Evolutionary conservation across 2,888 invertebrate species (phyloP).

Genomic region (Oegoconia quadripuncta): DNA sequence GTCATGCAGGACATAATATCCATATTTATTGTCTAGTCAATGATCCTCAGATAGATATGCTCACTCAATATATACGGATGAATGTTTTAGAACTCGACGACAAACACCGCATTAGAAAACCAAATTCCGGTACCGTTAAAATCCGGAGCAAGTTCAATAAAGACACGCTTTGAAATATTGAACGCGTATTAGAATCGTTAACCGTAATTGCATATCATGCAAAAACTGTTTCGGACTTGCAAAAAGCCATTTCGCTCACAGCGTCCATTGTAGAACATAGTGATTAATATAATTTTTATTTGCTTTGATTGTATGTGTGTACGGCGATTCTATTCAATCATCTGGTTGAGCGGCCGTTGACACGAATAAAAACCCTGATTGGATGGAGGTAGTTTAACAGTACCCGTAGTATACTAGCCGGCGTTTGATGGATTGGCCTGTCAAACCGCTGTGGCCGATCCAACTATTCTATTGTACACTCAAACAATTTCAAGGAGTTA

Average conservation of each 20-base stretch:
- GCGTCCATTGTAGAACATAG: constrained; percentile 34
- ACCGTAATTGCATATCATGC: constrained; percentile 62
- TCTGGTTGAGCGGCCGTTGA: constrained; percentile 54
- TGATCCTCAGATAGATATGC: constrained; percentile 56
- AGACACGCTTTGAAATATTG: constrained; percentile 50
- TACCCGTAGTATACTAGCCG: constrained; percentile 52
- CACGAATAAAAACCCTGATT: constrained; percentile 56
- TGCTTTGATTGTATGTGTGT: constrained; percentile 55
- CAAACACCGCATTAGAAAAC: constrained; percentile 67
- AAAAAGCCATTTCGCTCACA: constrained; percentile 48
- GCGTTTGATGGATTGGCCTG: constrained; percentile 57
- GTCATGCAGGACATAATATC: constrained; percentile 38
- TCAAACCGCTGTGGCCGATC: constrained; percentile 29
- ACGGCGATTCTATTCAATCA: constrained; percentile 36
- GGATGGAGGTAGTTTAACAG: constrained; percentile 30
- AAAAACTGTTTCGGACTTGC: constrained; percentile 42
- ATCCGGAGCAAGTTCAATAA: constrained; percentile 42
- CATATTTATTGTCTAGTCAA: constrained; percentile 52
- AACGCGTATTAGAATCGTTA: constrained; percentile 56
- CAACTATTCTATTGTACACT: constrained; percentile 41
- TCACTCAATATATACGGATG: constrained; percentile 18
- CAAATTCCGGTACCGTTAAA: constrained; percentile 51
- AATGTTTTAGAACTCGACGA: constrained; percentile 44
- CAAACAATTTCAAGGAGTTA: constrained; percentile 54
- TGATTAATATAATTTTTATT: constrained; percentile 66